These are phyloP conservation scores for Phymatocera aterrima DNA, from an alignment of 2,888 invertebrate species.

Conservation along the genomic window DNA sequence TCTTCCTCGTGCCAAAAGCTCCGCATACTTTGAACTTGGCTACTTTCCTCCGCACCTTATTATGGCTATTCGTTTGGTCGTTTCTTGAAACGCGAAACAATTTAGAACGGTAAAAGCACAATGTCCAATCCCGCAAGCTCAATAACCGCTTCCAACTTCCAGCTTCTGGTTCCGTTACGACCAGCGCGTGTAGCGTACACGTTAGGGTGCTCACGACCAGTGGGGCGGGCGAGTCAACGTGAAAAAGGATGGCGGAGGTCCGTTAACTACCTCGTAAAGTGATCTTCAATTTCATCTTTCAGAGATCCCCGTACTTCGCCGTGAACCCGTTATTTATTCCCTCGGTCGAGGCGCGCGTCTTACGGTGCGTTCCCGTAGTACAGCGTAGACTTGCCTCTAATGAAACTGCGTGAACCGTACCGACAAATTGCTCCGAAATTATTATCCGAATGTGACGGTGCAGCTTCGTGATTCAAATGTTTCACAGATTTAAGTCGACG, in stretches of 20 bases:
- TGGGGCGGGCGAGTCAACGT: neutral
- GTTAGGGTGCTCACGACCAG: neutral
- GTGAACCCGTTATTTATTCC: constrained; percentile 25
- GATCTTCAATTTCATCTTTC: constrained; percentile 40
- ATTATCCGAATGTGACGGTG: too few relatives aligned
- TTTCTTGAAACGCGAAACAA: neutral
- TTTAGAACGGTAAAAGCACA: neutral
- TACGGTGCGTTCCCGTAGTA: too few relatives aligned
- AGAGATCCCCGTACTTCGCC: neutral
- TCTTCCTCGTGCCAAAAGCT: neutral
- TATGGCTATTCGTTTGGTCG: neutral
- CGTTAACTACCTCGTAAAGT: constrained; percentile 39
- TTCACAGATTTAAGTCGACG: too few relatives aligned
- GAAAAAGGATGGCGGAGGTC: neutral
- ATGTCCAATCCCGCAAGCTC: constrained; percentile 28
- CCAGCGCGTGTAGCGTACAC: neutral
- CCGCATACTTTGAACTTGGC: neutral
- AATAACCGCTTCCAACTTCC: neutral
- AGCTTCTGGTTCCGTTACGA: constrained; percentile 18
- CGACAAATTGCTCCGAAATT: too few relatives aligned
- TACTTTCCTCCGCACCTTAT: neutral
- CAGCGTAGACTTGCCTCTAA: too few relatives aligned
- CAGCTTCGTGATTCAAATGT: too few relatives aligned
- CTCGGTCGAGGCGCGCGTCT: neutral
- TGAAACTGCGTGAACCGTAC: too few relatives aligned